Evolutionary conservation across 2,888 invertebrate genomes (phyloP), one percentile per base, ranked within the genome.

Genomic region (Zonitis immaculata): DNA sequence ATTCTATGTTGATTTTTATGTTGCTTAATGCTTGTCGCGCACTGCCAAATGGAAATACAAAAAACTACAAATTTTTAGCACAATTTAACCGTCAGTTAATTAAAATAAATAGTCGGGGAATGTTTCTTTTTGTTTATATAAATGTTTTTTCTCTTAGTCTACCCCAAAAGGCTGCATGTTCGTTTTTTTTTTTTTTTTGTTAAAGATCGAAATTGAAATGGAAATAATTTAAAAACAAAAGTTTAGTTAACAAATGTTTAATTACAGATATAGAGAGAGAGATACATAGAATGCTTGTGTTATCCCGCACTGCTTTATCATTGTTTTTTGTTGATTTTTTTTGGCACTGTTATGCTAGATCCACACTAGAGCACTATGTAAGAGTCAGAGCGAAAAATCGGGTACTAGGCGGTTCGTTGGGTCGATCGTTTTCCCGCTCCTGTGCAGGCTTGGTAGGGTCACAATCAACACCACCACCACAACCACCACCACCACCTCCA

Each of bases 361-460:
- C 77, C 62, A 75, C 78, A 68, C 73, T 79, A 71, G 79, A 77
- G 70, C 77, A 78, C 68, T 78, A 76, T 73, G 75, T 77, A 60
- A 73, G 83, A 77, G 75, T 77, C 78, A 82, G 82, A 72, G 80
- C 82, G 67, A 84, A 83, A 77, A 81, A 83, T 69, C 79, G 83
- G 56, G 81, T 82, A 59, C 82, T 82, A 72, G 82, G 83, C 70
- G 81, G 84, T 60, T 82, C 84, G 75, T 77, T 85, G 72, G 84
- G 84, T 63, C 77, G 84, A 66, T 82, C 83, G 46, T 84, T 84
- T 71, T 84, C 84, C 56, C 79, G 83, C 66, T 83, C 83, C 42
- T 83, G 83, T 52, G 82, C 82, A 25, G 82, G 82, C 56, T 80
- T 82, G 22, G 75, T 81, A 51, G 71, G 68, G 14, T 61, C 65